Conservation (phyloP, 2,113 vertebrate genomes). For the Callopanchax toddi region DNA sequence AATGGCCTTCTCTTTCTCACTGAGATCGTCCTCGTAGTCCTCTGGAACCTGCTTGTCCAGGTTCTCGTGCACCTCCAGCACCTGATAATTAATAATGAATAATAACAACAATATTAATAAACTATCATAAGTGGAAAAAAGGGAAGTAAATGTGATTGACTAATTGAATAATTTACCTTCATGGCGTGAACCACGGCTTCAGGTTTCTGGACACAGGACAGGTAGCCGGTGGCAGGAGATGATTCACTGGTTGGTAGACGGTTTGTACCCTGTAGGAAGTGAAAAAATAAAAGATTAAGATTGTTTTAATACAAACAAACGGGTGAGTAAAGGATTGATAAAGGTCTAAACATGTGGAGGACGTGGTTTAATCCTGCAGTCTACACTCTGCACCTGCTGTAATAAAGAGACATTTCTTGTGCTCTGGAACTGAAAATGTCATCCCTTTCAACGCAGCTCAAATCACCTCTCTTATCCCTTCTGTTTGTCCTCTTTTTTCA, state of each 20-base stretch:
- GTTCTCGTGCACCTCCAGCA: conserved; percentile 95
- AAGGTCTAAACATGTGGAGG: background rate
- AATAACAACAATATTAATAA: background rate
- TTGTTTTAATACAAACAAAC: too few species aligned
- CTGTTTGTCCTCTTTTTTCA: conserved; percentile 7
- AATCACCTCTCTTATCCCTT: conserved; percentile 20
- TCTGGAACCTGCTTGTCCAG: conserved; percentile 90
- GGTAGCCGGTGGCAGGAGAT: conserved; percentile 84
- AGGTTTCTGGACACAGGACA: conserved; percentile 89
- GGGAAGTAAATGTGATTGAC: background rate
- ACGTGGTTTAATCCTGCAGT: background rate
- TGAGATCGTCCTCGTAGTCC: conserved; percentile 91
- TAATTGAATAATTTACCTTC: conserved; percentile 84
- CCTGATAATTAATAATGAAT: conserved; percentile 74
- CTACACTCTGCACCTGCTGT: background rate
- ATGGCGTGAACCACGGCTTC: conserved; percentile 95
- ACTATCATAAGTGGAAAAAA: too few species aligned
- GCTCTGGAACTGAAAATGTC: conserved; percentile 28
- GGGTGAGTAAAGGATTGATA: background rate
- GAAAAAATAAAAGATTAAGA: background rate
- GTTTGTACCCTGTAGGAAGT: conserved; percentile 79
- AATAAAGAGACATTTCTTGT: conserved; percentile 10
- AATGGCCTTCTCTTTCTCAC: conserved; percentile 95
- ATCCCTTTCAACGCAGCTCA: conserved; percentile 38
- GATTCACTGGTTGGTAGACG: conserved; percentile 86